Evolutionary conservation across 2,113 vertebrate genomes (phyloP), one percentile per base, ranked within the genome.

Genomic region (Carollia perspicillata): DNA sequence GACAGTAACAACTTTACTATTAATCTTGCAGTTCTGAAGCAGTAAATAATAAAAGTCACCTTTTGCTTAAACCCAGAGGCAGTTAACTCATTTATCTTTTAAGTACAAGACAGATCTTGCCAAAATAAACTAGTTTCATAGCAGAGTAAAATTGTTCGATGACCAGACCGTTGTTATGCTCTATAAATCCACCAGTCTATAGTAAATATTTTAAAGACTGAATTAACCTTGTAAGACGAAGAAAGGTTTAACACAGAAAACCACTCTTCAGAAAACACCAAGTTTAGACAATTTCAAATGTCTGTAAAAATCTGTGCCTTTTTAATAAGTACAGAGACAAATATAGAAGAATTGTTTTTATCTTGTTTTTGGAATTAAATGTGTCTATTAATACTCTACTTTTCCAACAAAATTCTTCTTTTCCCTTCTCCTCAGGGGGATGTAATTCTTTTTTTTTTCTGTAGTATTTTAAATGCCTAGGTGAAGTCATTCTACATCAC

Each of bases 41-140:
- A 81, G 9, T 89, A 92, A 69, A 20, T 44, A 65, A 79, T 77
- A 89, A 81, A 88, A 55, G 22, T 22, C 51, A 84, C 89, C 65
- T 85, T 94, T 81, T 89, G 37, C 47, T 89, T 66, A 96, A 90
- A 85, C 1, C 13, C 22, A 80, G 47, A 66, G 65, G 65, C 30
- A 60, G 49, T 75, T 16, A 74, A 71, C 74, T 95, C 28, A 60
- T 42, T 89, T 14, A 92, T 14, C 22, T 91, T 94, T 90, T 68
- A 85, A 88, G 80, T 44, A 51, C 44, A 87, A 58, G 23, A 84
- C 26, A 69, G 51, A 66, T 9, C 26, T 0, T 89, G 23, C 40
- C 53, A 88, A 91, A 95, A 93, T 79, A 72, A 89, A 78, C 18
- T n/a, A 93, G 63, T 35, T 95, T 84, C 26, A 74, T 47, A 93